Base-by-base conservation (phyloP, 2,888 invertebrate species). In the Aphrophora alni region DNA sequence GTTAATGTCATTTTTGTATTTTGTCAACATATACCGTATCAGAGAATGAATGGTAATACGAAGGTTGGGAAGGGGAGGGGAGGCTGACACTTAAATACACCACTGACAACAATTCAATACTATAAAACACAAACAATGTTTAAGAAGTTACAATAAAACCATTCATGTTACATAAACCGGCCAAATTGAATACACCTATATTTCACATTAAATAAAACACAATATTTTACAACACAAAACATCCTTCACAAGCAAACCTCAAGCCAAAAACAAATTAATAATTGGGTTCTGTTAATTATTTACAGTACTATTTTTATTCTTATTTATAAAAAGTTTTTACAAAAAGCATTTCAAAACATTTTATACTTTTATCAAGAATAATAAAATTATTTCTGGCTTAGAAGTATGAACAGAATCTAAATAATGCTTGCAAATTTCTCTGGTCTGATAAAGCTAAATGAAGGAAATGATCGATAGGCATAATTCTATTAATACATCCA, bases 131-230 rank as follows among this genome's bases (percentile, higher is more conserved):
- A 44, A n/a, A n/a, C 44, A 44, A 44, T 14, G 44, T 44, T 14
- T 44, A 44, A 14, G 10, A 44, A 44, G 21, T 59, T 1, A 59
- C 59, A 59, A 59, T 59, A 21, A 59, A 59, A 59, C 59, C n/a
- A 59, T 59, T 59, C 59, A 59, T 21, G n/a, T 21, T n/a, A 59
- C n/a, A 59, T 21, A 59, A 59, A 4, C 21, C 14, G 21, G 21
- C 21, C 59, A 59, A 59, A 59, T 59, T 59, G 59, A 21, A 59
- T 59, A 59, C 59, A 59, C 59, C 59, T 59, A 59, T 59, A 59
- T 2, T n/a, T 59, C 59, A 59, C 59, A 59, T 21, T 21, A 33
- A 33, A 33, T 33, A 33, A n/a, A 59, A 59, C 21, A 59, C n/a
- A 59, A 59, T n/a, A 59, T 21, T n/a, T 21, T 59, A 59, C 59